Evolutionary conservation across 2,888 invertebrate species (phyloP).

Genomic region (Emesis russula): DNA sequence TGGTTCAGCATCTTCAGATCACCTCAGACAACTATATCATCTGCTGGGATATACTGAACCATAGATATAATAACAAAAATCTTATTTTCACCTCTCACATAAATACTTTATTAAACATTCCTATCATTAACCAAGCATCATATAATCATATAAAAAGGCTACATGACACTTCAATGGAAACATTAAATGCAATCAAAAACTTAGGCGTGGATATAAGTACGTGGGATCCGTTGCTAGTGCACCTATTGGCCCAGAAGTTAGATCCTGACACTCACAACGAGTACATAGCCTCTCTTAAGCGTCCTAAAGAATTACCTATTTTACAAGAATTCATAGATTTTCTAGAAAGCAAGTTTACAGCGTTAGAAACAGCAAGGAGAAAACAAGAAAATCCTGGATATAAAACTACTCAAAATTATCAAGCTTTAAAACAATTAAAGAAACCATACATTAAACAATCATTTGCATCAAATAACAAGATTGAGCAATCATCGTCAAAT

Average conservation of each 20-base stretch:
- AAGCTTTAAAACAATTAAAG: not conserved
- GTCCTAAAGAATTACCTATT: slow-evolving; percentile 51
- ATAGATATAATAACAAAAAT: slow-evolving; percentile 75
- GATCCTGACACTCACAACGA: slow-evolving; percentile 61
- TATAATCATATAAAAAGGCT: slow-evolving; percentile 58
- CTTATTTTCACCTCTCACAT: slow-evolving; percentile 65
- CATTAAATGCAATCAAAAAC: slow-evolving; percentile 77
- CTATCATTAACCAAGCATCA: slow-evolving; percentile 69
- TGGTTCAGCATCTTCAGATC: slow-evolving; percentile 70
- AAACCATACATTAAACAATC: slow-evolving; percentile 17
- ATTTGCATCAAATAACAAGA: not conserved
- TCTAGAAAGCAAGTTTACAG: slow-evolving; percentile 54
- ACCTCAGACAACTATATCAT: slow-evolving; percentile 67
- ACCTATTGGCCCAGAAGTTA: slow-evolving; percentile 72
- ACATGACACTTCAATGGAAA: slow-evolving; percentile 66
- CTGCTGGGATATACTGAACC: slow-evolving; percentile 81
- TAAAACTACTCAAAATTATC: slow-evolving; percentile 3
- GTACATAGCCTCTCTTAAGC: slow-evolving; percentile 55
- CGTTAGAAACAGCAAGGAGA: slow-evolving; percentile 44
- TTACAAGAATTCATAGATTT: slow-evolving; percentile 64
- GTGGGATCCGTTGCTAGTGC: slow-evolving; percentile 72
- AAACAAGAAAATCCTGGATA: slow-evolving; percentile 45
- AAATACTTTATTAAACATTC: slow-evolving; percentile 63
- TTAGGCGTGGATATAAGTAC: slow-evolving; percentile 58
- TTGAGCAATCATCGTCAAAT: not conserved